A percentile compares a stretch with the other conserved stretches of the same genome.
phyloP scores from a whole-genome alignment of 2,888 invertebrate genomes.

The Tetranychus piercei region DNA sequence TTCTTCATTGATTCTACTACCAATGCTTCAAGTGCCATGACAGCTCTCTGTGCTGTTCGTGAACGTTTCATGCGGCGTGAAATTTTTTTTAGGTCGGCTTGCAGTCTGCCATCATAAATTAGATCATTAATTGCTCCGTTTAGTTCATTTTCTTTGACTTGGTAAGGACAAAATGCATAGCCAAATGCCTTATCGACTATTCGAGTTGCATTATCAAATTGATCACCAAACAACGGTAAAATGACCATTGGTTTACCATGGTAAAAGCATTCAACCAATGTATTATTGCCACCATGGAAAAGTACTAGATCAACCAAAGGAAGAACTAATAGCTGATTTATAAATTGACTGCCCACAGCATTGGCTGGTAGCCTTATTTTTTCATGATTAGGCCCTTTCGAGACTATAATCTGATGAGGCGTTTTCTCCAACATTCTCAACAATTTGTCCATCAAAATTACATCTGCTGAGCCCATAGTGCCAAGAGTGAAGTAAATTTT shows the following conservation, averaged over 20 bases:
- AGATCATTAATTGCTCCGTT: background rate
- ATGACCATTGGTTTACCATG: background rate
- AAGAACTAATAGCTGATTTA: background rate
- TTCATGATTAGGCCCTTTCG: background rate
- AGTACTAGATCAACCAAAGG: background rate
- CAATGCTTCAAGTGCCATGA: background rate
- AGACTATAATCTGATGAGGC: background rate
- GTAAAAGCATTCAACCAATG: background rate
- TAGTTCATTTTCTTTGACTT: background rate
- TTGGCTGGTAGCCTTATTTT: background rate
- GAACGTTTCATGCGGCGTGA: background rate
- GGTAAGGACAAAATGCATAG: background rate
- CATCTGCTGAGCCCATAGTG: background rate
- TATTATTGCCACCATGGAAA: slow-evolving; percentile 8
- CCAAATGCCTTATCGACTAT: background rate
- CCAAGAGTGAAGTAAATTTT: background rate
- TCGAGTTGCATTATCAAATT: slow-evolving; percentile 1
- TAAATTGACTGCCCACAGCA: background rate
- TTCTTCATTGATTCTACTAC: too few species aligned
- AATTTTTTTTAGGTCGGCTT: background rate
- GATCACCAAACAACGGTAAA: background rate
- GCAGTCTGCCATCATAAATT: background rate
- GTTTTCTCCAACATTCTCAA: background rate
- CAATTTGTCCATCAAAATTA: background rate
- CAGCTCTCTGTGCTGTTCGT: background rate